These are phyloP conservation scores for Spodoptera exigua DNA, from an alignment of 2,888 invertebrate genomes.

Conservation along the genomic window DNA sequence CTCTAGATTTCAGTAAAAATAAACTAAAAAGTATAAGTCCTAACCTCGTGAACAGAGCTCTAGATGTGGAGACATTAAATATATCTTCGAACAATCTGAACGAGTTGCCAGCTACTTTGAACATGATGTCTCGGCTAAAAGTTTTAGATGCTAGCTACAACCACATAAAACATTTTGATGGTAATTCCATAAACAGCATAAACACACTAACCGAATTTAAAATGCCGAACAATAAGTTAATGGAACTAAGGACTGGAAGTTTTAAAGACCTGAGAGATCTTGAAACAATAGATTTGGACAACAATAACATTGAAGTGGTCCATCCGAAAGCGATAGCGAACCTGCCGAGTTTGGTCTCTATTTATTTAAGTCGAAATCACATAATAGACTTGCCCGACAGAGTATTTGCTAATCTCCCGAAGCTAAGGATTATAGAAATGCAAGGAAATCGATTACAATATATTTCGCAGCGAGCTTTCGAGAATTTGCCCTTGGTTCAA, in stretches of 20 bases:
- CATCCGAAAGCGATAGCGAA: slow-evolving; percentile 92
- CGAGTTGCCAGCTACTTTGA: slow-evolving; percentile 92
- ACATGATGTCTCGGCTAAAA: slow-evolving; percentile 91
- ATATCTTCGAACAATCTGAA: slow-evolving; percentile 93
- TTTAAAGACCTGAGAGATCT: slow-evolving; percentile 92
- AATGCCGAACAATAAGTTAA: slow-evolving; percentile 93
- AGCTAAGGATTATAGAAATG: slow-evolving; percentile 92
- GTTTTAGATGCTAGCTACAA: slow-evolving; percentile 94
- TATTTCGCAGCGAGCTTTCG: slow-evolving; percentile 93
- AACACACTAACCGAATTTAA: slow-evolving; percentile 92
- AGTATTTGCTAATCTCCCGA: slow-evolving; percentile 93
- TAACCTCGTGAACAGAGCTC: slow-evolving; percentile 90
- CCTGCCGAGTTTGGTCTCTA: slow-evolving; percentile 91
- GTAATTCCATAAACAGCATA: slow-evolving; percentile 92
- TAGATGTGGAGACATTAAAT: slow-evolving; percentile 92
- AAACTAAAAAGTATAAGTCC: slow-evolving; percentile 92
- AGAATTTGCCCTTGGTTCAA: slow-evolving; percentile 93
- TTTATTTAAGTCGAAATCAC: slow-evolving; percentile 92
- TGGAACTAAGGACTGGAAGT: slow-evolving; percentile 91
- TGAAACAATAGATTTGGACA: slow-evolving; percentile 93
- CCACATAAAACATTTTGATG: slow-evolving; percentile 91
- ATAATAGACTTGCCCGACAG: slow-evolving; percentile 93
- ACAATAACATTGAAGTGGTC: slow-evolving; percentile 93
- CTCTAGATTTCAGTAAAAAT: slow-evolving; percentile 93
- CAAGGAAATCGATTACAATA: slow-evolving; percentile 94